These are phyloP conservation scores for Muschampia plurimacula DNA, from an alignment of 2,888 invertebrate genomes.

Conservation along the genomic window DNA sequence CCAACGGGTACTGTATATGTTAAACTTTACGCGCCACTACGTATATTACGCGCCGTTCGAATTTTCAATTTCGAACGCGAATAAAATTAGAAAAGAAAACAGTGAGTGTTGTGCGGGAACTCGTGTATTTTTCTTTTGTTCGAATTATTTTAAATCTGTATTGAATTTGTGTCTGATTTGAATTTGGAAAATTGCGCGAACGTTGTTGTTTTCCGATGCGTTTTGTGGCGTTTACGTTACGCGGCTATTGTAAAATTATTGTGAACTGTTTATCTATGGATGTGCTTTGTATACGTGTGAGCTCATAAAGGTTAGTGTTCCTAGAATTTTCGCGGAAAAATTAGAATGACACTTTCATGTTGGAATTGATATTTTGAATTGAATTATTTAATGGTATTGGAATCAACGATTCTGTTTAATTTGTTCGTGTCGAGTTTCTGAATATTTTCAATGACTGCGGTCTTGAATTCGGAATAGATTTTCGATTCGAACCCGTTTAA, in stretches of 20 bases:
- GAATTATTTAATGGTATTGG: conserved; percentile 15
- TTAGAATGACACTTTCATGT: conserved; percentile 10
- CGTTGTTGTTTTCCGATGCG: conserved; percentile 33
- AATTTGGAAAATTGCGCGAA: conserved; percentile 23
- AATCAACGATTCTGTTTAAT: conserved; percentile 24
- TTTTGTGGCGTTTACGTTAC: conserved; percentile 37
- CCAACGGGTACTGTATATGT: conserved; percentile 45
- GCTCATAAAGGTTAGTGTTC: conserved; percentile 40
- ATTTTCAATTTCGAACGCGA: conserved; percentile 62
- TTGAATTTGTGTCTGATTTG: conserved; percentile 12
- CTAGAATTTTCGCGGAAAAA: conserved; percentile 16
- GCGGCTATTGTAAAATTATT: conserved; percentile 36
- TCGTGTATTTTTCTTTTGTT: conserved; percentile 15
- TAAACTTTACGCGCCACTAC: conserved; percentile 45
- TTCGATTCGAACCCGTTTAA: conserved; percentile 33
- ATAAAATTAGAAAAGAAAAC: conserved; percentile 32
- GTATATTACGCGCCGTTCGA: conserved; percentile 54
- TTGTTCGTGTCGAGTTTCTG: conserved; percentile 23
- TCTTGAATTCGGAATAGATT: conserved; percentile 30
- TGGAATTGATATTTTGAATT: conserved; percentile 23
- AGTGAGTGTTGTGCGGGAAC: conserved; percentile 31
- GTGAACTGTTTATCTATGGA: conserved; percentile 37
- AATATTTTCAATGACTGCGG: conserved; percentile 36
- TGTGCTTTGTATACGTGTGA: conserved; percentile 34
- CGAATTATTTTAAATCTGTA: conserved; percentile 18